Conservation (phyloP, 2,888 invertebrate species). For the Apomyelois bistriatella region DNA sequence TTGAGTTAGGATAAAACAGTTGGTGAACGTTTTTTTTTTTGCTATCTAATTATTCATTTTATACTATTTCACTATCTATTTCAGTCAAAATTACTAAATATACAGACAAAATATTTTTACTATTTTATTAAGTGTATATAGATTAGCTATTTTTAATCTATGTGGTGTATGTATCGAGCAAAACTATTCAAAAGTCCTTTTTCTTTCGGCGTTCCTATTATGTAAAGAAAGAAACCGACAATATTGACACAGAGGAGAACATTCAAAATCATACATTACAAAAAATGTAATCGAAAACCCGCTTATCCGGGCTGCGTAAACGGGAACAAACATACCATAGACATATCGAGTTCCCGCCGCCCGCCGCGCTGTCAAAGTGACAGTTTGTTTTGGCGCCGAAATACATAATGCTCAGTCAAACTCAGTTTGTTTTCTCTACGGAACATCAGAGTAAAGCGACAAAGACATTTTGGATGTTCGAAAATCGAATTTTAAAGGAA, state of each 20-base stretch:
- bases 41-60: too few relatives aligned
- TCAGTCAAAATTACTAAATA: too few relatives aligned
- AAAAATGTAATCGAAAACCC: slow-evolving; percentile 66
- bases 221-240: slow-evolving; percentile 9
- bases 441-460: slow-evolving; percentile 63
- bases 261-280: slow-evolving; percentile 39
- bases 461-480: slow-evolving; percentile 41
- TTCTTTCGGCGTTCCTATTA: background rate
- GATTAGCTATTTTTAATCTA: too few relatives aligned
- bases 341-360: slow-evolving; percentile 74
- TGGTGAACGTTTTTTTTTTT: too few relatives aligned
- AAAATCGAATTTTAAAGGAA: slow-evolving; percentile 24
- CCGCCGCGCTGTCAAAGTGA: slow-evolving; percentile 77
- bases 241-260: slow-evolving; percentile 22
- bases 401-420: slow-evolving; percentile 76
- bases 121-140: too few relatives aligned
- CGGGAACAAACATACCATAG: slow-evolving; percentile 71
- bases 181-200: background rate
- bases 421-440: slow-evolving; percentile 75
- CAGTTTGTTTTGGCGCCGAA: slow-evolving; percentile 79
- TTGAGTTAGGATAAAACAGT: too few relatives aligned
- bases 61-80: too few relatives aligned
- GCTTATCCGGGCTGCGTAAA: slow-evolving; percentile 71
- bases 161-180: too few relatives aligned
- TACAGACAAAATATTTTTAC: too few relatives aligned